A percentile compares a stretch with the other conserved stretches of the same genome.
phyloP scores from a whole-genome alignment of 2,797 vertebrate genomes.

The Phrynocephalus forsythii region DNA sequence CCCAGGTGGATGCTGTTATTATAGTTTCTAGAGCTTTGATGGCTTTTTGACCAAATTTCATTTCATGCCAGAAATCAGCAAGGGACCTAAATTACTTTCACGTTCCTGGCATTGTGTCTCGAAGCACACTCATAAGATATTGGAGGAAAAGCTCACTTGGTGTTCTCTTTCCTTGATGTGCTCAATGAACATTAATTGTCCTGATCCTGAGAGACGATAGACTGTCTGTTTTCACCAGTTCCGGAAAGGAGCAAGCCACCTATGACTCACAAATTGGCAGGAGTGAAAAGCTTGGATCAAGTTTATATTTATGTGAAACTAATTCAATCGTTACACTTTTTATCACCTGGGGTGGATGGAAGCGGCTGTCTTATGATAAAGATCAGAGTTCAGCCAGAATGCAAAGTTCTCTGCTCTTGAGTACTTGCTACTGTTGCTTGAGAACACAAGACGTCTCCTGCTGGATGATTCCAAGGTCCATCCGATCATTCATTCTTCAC shows the following conservation, averaged over 20 bases:
- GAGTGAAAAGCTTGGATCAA: background rate
- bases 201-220: background rate
- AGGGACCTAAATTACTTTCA: background rate
- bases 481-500: background rate
- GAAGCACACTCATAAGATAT: background rate
- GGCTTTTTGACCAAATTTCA: background rate
- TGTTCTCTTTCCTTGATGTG: background rate
- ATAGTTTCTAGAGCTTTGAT: background rate
- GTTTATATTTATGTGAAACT: accelerated
- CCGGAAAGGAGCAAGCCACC: background rate
- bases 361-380: conserved; percentile 3
- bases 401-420: background rate
- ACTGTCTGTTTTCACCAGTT: background rate
- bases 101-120: background rate
- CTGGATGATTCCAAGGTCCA: background rate
- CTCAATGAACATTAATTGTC: background rate
- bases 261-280: conserved; percentile 6
- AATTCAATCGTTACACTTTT: background rate
- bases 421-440: too few relatives aligned
- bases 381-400: background rate
- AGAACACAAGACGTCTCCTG: background rate
- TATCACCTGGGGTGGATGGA: background rate
- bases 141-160: background rate
- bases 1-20: background rate
- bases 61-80: background rate